Base-by-base conservation (phyloP, 2,888 invertebrate genomes). In the Sminthurides aquaticus region DNA sequence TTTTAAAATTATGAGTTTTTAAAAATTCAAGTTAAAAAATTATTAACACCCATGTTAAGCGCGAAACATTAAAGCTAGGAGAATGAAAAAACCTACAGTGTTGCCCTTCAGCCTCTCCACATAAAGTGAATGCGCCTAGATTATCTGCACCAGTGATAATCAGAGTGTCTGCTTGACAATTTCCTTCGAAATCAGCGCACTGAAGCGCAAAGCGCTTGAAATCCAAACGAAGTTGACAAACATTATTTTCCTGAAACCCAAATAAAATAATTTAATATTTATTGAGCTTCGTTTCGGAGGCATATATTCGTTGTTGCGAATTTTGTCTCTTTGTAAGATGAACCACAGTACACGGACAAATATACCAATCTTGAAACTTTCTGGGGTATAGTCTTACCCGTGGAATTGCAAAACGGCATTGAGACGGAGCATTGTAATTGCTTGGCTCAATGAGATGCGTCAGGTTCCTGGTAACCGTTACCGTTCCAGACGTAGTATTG, bases 141-240 rank as follows among this genome's bases (percentile, higher is more conserved):
- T 62, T 62, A 18, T 48, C 57, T 2, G 62, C 62, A 20, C 60
- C 60, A 57, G 49, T 57, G 11, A 62, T 24, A 3, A 26, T 57
- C 25, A 62, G 15, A 5, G 20, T 27, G 49, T 56, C 62, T 34
- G 8, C 24, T 20, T 29, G 11, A 49, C 62, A 62, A 22, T 62
- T 43, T n/a, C 62, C 62, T 1, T 26, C 2, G 3, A 2, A n/a
- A 25, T 62, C 43, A 49, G 62, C 48, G 2, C 3, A 5, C 1
- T 25, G 18, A 1, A 62, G 18, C 5, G 18, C 11, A 18, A 62
- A 62, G 8, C n/a, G 15, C 1, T 48, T 22, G 24, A 62, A 62
- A 49, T 62, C 62, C 27, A 62, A 27, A 1, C 62, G 57, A 2
- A 62, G 27, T 57, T 62, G 62, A 49, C 62, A 62, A 22, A 49